Evolutionary conservation across 2,888 invertebrate species (phyloP).

Genomic region (Dryococelus australis): DNA sequence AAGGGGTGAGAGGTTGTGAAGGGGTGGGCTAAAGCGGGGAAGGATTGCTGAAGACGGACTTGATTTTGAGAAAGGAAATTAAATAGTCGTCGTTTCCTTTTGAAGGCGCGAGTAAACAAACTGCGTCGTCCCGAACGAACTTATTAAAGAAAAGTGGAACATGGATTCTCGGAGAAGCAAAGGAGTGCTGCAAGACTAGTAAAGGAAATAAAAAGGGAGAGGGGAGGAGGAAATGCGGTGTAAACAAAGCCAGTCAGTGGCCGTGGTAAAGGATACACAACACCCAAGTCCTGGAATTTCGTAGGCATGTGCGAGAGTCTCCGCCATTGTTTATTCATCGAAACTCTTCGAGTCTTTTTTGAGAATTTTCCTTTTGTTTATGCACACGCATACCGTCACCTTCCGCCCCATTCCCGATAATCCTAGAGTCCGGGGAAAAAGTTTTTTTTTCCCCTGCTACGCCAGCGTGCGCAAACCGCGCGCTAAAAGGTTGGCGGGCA

Average conservation of each 20-base stretch:
- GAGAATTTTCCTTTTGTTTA: neutral
- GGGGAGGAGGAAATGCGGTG: no score
- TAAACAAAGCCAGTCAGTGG: neutral
- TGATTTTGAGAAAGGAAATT: no score
- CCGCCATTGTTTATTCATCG: neutral
- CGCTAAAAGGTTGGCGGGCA: no score
- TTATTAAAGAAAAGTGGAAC: no score
- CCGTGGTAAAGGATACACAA: neutral
- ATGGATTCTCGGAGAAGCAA: no score
- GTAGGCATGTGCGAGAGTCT: neutral
- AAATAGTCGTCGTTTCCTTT: no score
- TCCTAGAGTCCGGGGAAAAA: neutral
- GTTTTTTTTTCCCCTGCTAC: neutral
- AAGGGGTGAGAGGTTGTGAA: neutral
- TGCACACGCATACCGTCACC: neutral
- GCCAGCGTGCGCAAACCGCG: neutral
- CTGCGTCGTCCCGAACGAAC: no score
- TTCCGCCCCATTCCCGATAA: neutral
- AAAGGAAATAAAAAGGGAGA: no score
- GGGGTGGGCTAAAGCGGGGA: no score
- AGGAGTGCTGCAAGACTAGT: no score
- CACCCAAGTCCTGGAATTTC: neutral
- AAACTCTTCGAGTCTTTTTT: neutral
- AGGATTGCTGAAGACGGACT: no score
- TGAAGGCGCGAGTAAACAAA: no score